Conservation (phyloP, 2,113 vertebrate species). For the Aptenodytes forsteri region DNA sequence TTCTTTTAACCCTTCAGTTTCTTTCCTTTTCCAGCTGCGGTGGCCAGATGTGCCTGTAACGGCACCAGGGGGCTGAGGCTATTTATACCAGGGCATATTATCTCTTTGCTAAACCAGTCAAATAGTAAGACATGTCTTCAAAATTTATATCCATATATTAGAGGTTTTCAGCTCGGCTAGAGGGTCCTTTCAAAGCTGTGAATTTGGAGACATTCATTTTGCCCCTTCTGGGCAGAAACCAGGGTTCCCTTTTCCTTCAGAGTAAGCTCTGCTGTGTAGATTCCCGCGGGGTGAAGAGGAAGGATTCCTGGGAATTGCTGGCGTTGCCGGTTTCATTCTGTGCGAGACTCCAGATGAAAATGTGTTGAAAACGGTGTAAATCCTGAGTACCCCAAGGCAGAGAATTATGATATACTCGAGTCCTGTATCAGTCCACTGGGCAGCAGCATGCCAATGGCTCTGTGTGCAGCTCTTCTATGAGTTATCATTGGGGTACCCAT, state of each 20-base stretch:
- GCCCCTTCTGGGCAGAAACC: background rate
- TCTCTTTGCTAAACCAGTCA: background rate
- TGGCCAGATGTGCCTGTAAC: background rate
- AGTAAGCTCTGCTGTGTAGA: background rate
- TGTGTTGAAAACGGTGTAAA: background rate
- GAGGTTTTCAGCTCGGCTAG: background rate
- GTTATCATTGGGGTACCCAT: background rate
- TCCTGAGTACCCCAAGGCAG: background rate
- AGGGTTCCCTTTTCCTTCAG: background rate
- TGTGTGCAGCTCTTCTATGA: background rate
- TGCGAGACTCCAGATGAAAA: background rate
- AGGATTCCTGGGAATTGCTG: background rate
- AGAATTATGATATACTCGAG: background rate
- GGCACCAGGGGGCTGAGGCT: background rate
- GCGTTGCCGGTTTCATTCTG: background rate
- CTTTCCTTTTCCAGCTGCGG: background rate
- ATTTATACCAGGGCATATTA: background rate
- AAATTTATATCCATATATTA: background rate
- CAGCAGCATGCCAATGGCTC: background rate
- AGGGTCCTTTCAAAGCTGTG: background rate
- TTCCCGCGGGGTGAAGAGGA: background rate
- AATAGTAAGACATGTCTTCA: background rate
- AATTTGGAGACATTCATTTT: background rate
- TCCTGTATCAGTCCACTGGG: background rate
- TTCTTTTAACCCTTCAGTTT: background rate